phyloP scores from a whole-genome alignment of 2,888 invertebrate genomes.

The Diaphora mendica region DNA sequence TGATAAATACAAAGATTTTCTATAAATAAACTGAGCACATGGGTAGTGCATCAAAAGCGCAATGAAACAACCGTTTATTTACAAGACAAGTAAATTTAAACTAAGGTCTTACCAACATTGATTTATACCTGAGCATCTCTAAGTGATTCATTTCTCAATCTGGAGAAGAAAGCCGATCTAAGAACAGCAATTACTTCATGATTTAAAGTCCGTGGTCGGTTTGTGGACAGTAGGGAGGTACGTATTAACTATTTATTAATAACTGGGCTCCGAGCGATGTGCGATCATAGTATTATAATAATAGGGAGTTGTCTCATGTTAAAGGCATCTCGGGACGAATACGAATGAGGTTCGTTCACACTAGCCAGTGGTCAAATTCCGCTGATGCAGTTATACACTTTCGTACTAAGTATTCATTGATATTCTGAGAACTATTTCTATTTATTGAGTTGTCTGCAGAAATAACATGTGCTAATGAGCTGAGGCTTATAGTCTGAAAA shows the following conservation, averaged over 20 bases:
- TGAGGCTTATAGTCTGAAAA: neutral
- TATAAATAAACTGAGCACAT: neutral
- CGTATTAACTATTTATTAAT: slow-evolving; percentile 74
- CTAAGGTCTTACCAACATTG: slow-evolving; percentile 37
- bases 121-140: slow-evolving; percentile 59
- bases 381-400: slow-evolving; percentile 57
- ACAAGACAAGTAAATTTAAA: slow-evolving; percentile 26
- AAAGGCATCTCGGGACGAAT: slow-evolving; percentile 61
- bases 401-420: slow-evolving; percentile 34
- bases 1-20: neutral
- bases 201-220: slow-evolving; percentile 72
- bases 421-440: slow-evolving; percentile 36
- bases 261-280: slow-evolving; percentile 67
- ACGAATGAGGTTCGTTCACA: slow-evolving; percentile 62
- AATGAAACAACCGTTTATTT: slow-evolving; percentile 23
- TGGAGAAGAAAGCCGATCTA: slow-evolving; percentile 69
- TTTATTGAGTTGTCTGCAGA: slow-evolving; percentile 19
- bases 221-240: slow-evolving; percentile 68
- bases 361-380: slow-evolving; percentile 53
- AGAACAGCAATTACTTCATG: slow-evolving; percentile 75
- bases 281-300: slow-evolving; percentile 76
- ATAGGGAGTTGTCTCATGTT: slow-evolving; percentile 69
- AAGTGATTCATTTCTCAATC: slow-evolving; percentile 75
- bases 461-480: neutral
- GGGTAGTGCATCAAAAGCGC: slow-evolving; percentile 7